Evolutionary conservation across 35 echinoderm and acorn worm species (phyloP).

Genomic region (Ptychodera flava): DNA sequence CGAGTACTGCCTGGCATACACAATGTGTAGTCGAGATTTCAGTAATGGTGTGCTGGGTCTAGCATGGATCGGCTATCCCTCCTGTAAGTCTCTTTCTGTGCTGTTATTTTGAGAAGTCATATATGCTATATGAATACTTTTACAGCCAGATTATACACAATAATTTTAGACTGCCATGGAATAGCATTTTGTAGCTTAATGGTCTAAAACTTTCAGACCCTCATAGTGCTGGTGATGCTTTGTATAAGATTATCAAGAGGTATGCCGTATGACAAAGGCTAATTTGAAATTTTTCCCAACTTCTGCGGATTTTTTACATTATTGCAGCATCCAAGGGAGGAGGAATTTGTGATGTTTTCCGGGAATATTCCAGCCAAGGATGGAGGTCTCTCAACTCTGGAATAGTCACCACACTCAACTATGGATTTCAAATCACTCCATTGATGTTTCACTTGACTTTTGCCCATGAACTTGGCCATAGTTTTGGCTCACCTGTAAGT

Average conservation of each 20-base stretch:
- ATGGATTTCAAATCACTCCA: slow-evolving; percentile 65
- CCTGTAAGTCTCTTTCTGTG: slow-evolving; percentile 37
- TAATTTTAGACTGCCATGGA: too few relatives aligned
- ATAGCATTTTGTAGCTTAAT: too few relatives aligned
- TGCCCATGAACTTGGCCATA: slow-evolving; percentile 93
- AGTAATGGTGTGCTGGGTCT: slow-evolving; percentile 80
- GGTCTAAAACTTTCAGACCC: too few relatives aligned
- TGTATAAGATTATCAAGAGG: too few relatives aligned
- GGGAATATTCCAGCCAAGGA: background rate
- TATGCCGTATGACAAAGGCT: too few relatives aligned
- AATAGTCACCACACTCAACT: slow-evolving; percentile 88
- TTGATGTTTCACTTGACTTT: slow-evolving; percentile 79
- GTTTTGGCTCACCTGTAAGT: slow-evolving; percentile 90
- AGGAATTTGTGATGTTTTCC: slow-evolving; percentile 5
- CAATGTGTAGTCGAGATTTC: slow-evolving; percentile 81
- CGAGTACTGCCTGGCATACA: slow-evolving; percentile 67
- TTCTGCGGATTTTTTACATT: too few relatives aligned
- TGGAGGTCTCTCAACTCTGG: slow-evolving; percentile 68
- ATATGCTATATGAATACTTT: background rate
- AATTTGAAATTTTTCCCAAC: too few relatives aligned
- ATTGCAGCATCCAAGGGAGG: background rate
- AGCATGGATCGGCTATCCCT: slow-evolving; percentile 69
- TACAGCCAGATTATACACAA: too few relatives aligned
- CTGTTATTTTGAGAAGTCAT: background rate
- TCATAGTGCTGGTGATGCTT: too few relatives aligned